Base-by-base conservation (phyloP, 2,888 invertebrate species). In the Drosophila suboccidentalis region DNA sequence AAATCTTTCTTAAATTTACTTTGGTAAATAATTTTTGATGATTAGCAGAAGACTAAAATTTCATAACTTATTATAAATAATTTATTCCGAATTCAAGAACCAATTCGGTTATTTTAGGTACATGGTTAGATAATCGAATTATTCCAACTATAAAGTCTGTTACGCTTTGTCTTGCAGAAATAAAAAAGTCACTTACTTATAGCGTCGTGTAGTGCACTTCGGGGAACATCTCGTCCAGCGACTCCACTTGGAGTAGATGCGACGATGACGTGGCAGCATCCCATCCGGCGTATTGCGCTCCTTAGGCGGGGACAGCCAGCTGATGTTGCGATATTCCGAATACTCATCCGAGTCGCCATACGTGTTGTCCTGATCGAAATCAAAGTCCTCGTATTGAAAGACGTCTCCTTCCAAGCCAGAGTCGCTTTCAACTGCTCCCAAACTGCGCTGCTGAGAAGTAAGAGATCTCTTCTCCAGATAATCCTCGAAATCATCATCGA, bases 161-260 rank as follows among this genome's bases (percentile, higher is more conserved):
- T 5, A 26, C 26, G 22, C 4, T 4, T 22, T 22, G 26, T 26
- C 26, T 26, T 26, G 26, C 6, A 26, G 6, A 6, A 26, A 26
- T 26, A 6, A 26, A 29, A 17, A 11, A 3, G 5, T 0, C 2
- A 82, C 89, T 89, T 91, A 96, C 96, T 96, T 95, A 90, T 95
- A 94, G 79, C 98, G 94, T 39, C 95, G 94, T 2, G 97, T 97
- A 17, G 95, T 95, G 91, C 98, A 98, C 77, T 95, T 94, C 71
- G 94, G 94, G 0, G 96, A 95, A 90, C 98, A 98, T 11, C 95
- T 93, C 1, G 96, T 96, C 98, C 98, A 98, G 34, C 95, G 93
- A 41, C 96, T 95, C 98, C 98, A 98, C 78, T 94, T 94, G 1
- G 95, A 95, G 89, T 96, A 96, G 13, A 95, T 94, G 32, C 94